Percentiles rank a stretch among this genome's conserved stretches.
These are phyloP conservation scores for Maniola jurtina DNA, from an alignment of 1,140 invertebrate species.

Conservation along the genomic window DNA sequence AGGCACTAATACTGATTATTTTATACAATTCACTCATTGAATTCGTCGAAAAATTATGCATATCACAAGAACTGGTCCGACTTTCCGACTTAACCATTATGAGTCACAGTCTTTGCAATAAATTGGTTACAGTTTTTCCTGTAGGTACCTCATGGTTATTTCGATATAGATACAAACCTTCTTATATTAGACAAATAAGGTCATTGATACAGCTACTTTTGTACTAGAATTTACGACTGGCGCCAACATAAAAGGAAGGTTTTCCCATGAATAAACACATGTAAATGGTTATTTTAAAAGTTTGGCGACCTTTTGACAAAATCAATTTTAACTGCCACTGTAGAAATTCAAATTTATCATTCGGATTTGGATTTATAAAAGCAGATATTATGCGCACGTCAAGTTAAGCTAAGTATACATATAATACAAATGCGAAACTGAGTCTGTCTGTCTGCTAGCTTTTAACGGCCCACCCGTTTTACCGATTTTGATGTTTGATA, in stretches of 20 bases:
- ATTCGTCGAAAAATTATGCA: conserved; percentile 59
- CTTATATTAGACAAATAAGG: conserved; percentile 1
- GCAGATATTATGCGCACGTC: too few relatives aligned
- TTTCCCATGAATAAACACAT: conserved; percentile 3
- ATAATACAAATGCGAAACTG: too few relatives aligned
- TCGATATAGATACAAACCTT: not conserved
- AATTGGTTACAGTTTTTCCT: conserved; percentile 13
- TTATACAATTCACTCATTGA: conserved; percentile 32
- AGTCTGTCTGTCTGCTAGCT: too few relatives aligned
- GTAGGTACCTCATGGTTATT: conserved; percentile 12
- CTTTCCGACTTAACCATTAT: conserved; percentile 47
- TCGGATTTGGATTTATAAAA: too few relatives aligned
- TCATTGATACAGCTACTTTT: not conserved
- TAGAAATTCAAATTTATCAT: too few relatives aligned
- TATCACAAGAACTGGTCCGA: conserved; percentile 52
- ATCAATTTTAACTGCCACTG: not conserved
- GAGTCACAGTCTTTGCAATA: conserved; percentile 37
- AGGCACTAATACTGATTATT: conserved; percentile 28
- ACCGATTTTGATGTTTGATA: too few relatives aligned
- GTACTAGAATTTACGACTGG: conserved; percentile 8
- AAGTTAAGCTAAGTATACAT: too few relatives aligned
- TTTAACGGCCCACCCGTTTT: too few relatives aligned
- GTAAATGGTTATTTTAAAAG: not conserved
- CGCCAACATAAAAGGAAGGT: conserved; percentile 8
- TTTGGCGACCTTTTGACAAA: not conserved